These are phyloP conservation scores for Ochlodes sylvanus DNA, from an alignment of 2,888 invertebrate genomes.

Conservation along the genomic window DNA sequence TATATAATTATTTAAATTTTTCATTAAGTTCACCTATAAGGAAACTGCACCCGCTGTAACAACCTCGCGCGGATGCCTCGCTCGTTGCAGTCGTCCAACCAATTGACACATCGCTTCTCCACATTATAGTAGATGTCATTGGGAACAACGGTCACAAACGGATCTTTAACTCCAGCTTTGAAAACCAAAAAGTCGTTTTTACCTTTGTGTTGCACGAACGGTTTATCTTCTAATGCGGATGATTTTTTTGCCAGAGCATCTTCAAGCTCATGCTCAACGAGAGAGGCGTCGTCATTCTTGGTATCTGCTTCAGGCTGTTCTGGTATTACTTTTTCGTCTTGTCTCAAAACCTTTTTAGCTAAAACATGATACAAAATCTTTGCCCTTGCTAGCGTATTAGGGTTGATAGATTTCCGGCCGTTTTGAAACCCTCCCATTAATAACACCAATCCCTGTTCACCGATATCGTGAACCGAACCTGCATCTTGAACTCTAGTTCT, in stretches of 20 bases:
- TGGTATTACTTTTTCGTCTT: background rate
- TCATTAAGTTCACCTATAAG: conserved; percentile 40
- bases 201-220: conserved; percentile 59
- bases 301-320: background rate
- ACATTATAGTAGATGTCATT: conserved; percentile 66
- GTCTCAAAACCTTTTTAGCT: conserved; percentile 8
- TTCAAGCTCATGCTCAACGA: conserved; percentile 58
- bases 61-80: conserved; percentile 60
- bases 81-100: conserved; percentile 70
- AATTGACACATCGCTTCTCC: conserved; percentile 72
- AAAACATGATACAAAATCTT: conserved; percentile 9
- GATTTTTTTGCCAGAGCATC: conserved; percentile 46
- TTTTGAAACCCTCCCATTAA: background rate
- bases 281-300: background rate
- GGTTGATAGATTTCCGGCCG: background rate
- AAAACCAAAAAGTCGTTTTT: conserved; percentile 67
- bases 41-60: conserved; percentile 53
- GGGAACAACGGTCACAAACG: conserved; percentile 66
- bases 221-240: conserved; percentile 57
- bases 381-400: background rate
- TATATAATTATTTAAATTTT: too few species aligned
- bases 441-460: background rate
- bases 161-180: conserved; percentile 50
- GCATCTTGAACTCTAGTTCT: background rate
- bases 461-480: background rate